phyloP scores from a whole-genome alignment of 2,113 vertebrate genomes.

The Burhinus bistriatus region DNA sequence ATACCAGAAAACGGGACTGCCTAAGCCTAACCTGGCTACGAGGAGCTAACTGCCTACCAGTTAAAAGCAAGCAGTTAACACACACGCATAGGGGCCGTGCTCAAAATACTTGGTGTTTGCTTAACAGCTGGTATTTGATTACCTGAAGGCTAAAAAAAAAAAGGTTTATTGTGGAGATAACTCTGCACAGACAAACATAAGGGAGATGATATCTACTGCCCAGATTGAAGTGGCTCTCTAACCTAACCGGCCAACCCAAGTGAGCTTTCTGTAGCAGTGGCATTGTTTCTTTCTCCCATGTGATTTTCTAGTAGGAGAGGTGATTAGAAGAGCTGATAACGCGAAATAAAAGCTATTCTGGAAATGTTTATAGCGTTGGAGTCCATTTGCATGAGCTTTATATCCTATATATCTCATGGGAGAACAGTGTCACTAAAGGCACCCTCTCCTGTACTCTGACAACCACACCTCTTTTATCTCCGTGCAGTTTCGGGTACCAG shows the following conservation, averaged over 20 bases:
- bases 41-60: not conserved
- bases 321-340: not conserved
- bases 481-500: rapidly evolving
- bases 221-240: not conserved
- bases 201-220: not conserved
- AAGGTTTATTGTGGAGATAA: not conserved
- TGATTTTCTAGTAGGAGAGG: not conserved
- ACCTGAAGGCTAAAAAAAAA: not conserved
- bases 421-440: not conserved
- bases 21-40: not conserved
- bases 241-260: not conserved
- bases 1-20: not conserved
- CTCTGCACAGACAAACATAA: not conserved
- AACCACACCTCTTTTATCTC: not conserved
- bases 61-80: not conserved
- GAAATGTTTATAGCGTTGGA: not conserved
- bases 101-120: not conserved
- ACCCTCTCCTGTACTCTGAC: not conserved
- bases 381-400: not conserved
- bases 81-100: rapidly evolving
- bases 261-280: not conserved
- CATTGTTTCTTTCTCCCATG: not conserved
- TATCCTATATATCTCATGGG: not conserved
- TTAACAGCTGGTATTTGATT: not conserved
- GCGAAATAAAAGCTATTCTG: not conserved